These are phyloP conservation scores for Drosophila orosa DNA, from an alignment of 1,140 invertebrate genomes.

Conservation along the genomic window DNA sequence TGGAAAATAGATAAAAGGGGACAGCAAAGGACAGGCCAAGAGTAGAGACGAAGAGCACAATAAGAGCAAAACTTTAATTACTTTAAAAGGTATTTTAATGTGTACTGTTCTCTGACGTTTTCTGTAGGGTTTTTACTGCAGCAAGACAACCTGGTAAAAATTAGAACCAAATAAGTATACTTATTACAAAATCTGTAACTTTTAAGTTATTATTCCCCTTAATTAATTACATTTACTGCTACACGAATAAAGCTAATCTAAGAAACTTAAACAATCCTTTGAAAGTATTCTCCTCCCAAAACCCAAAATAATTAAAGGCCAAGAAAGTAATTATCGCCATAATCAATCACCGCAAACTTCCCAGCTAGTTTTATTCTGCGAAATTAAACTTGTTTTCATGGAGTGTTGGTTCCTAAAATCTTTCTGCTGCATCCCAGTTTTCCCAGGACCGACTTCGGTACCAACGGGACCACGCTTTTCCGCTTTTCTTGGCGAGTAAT, in stretches of 20 bases:
- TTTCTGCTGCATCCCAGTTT: conserved; percentile 18
- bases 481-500: conserved; percentile 40
- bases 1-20: conserved; percentile 14
- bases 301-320: conserved; percentile 4
- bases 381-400: conserved; percentile 39
- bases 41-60: not conserved
- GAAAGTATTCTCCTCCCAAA: not conserved
- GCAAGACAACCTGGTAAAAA: not conserved
- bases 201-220: too few relatives aligned
- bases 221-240: too few relatives aligned
- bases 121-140: not conserved
- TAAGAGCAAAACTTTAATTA: conserved; percentile 22
- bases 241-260: not conserved
- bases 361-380: conserved; percentile 21
- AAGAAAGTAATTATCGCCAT: conserved; percentile 30
- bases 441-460: conserved; percentile 3
- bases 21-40: not conserved
- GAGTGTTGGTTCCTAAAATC: conserved; percentile 31
- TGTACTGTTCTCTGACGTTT: not conserved
- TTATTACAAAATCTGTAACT: too few relatives aligned
- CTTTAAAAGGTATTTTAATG: conserved; percentile 17
- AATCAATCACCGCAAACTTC: conserved; percentile 36
- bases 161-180: not conserved
- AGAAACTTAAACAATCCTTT: not conserved
- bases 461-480: conserved; percentile 19